Base-by-base conservation (phyloP, 2,888 invertebrate genomes). In the Chouioia cunea region DNA sequence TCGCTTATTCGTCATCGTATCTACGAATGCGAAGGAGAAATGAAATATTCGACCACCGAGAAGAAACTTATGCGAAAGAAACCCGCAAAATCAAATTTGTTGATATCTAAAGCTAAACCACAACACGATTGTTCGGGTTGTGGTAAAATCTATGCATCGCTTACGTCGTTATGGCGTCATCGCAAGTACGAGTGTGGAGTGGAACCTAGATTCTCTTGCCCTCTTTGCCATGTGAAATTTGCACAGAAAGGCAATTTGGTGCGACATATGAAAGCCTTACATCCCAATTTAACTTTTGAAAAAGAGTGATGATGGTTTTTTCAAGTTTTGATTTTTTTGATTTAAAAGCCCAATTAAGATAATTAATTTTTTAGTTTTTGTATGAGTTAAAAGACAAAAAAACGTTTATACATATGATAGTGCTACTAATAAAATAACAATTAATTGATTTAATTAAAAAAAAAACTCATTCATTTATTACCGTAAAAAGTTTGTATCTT, bases 121-220 rank as follows among this genome's bases (percentile, higher is more conserved):
- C 36, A 12, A 36, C 36, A 36, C 59, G 71, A 70, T 3, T 83
- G 83, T 43, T 62, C 69, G 0, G 76, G 76, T n/a, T 83, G 83
- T 58, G 76, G 77, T 16, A 78, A 79, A 12, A 74, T 71, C 1
- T 83, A 83, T 65, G 77, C 81, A 0, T 81, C 82, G 15, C 80
- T 82, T 67, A 83, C 82, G 0, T 83, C 83, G 0, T 67, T 83
- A 0, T 83, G 82, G 81, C 78, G 68, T 16, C 68, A 68, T 56
- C 53, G 53, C 14, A 62, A 62, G 12, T 68, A 62, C 16, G 62
- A 68, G 43, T 68, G 68, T 36, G 68, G 50, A 6, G 56, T 62
- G 10, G 62, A 62, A 18, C 16, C 62, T 16, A 68, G 54, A 56
- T 62, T 62, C 14, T n/a, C 58, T 2, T 58, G 58, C 44, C 20